These are phyloP conservation scores for Ciconia stormi DNA, from an alignment of 2,113 vertebrate genomes.

Conservation along the genomic window DNA sequence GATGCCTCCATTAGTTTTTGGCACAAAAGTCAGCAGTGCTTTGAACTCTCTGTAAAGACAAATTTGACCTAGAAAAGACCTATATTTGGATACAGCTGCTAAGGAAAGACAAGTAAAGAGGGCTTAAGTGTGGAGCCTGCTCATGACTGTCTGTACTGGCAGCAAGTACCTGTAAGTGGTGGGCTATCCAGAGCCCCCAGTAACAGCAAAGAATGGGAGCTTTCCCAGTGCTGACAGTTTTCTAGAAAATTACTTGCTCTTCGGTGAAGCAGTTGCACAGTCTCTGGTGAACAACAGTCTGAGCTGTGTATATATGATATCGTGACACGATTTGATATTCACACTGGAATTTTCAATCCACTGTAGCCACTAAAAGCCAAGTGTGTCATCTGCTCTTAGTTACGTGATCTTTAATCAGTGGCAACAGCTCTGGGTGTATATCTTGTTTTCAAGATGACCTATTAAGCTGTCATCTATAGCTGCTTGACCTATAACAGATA, in stretches of 20 bases:
- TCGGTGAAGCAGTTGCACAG: neutral
- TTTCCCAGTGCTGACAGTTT: neutral
- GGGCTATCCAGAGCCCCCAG: neutral
- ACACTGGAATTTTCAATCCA: neutral
- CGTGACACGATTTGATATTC: neutral
- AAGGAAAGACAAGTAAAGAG: neutral
- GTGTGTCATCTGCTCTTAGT: neutral
- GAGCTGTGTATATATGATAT: neutral
- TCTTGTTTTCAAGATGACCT: constrained; percentile 9
- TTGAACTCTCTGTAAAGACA: neutral
- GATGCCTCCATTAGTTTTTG: neutral
- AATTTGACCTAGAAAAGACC: neutral
- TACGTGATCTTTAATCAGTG: neutral
- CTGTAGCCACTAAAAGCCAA: neutral
- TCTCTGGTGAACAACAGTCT: neutral
- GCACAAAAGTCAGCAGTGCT: neutral
- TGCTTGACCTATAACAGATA: constrained; percentile 33
- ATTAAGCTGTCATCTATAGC: constrained; percentile 23
- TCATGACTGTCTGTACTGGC: neutral
- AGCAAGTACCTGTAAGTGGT: neutral
- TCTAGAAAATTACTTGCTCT: neutral
- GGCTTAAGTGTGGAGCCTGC: neutral
- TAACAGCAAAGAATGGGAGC: neutral
- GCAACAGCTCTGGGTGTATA: neutral
- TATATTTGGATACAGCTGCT: neutral